Base-by-base conservation (phyloP, 2,797 vertebrate genomes). In the Semotilus atromaculatus region DNA sequence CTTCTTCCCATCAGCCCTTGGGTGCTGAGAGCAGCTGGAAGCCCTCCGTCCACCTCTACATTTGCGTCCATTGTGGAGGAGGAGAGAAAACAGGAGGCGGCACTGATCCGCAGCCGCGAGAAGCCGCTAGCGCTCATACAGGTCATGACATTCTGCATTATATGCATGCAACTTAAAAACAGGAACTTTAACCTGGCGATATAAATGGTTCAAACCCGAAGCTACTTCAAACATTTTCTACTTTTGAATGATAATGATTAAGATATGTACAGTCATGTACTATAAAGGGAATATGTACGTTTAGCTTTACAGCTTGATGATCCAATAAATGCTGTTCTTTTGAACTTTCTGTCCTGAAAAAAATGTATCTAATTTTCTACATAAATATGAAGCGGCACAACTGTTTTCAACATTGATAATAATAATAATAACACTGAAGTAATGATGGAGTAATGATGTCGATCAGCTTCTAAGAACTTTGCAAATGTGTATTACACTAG, bases 81-180 rank as follows among this genome's bases (percentile, higher is more conserved):
- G 89, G 97, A 99, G 89, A 96, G 95, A 85, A 96, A 98, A 88
- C 98, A 99, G 91, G 97, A 99, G 92, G 98, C 97, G 0, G 98
- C 98, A 2, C 95, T 99, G 85, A 95, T 98, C 90, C 96, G 97
- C 89, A 99, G 97, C 90, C 95, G 98, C 88, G 98, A 99, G 90
- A 99, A 99, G 90, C 97, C 97, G 23, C 94, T 99, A 93, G 97
- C 97, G 0, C 95, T 99, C 90, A 99, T 99, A 91, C 98, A 99
- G 97, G 98, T 99, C 95, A 90, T 3, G 3, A 18, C 26, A 5
- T 0, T 23, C 5, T 29, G n/a, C n/a, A 6, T 11, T 34, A 34
- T 62, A 60, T 80, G 48, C 58, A 38, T 51, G 34, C 45, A 43
- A 5, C 7, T 2, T 7, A 16, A 29, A 29, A 18, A 73, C 16